Percentiles rank a stretch among this genome's conserved stretches.
These are phyloP conservation scores for Lycophotia porphyrea DNA, from an alignment of 2,888 invertebrate genomes.

Conservation along the genomic window DNA sequence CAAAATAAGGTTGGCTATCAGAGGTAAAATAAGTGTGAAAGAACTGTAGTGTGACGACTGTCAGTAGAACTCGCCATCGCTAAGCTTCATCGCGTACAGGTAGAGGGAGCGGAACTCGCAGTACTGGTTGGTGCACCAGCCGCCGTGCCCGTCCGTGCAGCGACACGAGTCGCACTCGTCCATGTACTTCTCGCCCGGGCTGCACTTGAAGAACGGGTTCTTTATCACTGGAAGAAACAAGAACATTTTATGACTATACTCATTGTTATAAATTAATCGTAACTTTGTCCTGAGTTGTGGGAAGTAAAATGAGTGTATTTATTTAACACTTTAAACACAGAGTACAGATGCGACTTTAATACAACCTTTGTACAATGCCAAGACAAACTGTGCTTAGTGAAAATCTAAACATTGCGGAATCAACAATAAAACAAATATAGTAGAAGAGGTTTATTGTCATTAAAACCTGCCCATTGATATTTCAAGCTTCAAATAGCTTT, in stretches of 20 bases:
- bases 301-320: too few species aligned
- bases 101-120: conserved; percentile 86
- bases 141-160: conserved; percentile 85
- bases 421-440: too few species aligned
- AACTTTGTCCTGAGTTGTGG: too few species aligned
- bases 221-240: conserved; percentile 80
- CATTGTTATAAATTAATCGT: not conserved
- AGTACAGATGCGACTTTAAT: too few species aligned
- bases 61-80: conserved; percentile 85
- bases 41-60: not conserved
- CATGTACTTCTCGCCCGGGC: conserved; percentile 89
- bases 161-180: conserved; percentile 88
- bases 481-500: not conserved
- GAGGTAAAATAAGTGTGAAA: not conserved
- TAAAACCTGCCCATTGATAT: not conserved
- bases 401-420: too few species aligned
- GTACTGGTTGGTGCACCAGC: conserved; percentile 87
- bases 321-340: too few species aligned
- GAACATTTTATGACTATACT: not conserved
- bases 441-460: not conserved
- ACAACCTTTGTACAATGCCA: too few species aligned
- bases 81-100: conserved; percentile 84
- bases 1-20: not conserved
- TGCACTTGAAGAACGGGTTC: conserved; percentile 89
- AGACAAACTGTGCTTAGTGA: too few species aligned